Percentiles rank a stretch among this genome's conserved stretches.
These are phyloP conservation scores for Gambusia holbrooki DNA, from an alignment of 2,113 vertebrate genomes.

Conservation along the genomic window DNA sequence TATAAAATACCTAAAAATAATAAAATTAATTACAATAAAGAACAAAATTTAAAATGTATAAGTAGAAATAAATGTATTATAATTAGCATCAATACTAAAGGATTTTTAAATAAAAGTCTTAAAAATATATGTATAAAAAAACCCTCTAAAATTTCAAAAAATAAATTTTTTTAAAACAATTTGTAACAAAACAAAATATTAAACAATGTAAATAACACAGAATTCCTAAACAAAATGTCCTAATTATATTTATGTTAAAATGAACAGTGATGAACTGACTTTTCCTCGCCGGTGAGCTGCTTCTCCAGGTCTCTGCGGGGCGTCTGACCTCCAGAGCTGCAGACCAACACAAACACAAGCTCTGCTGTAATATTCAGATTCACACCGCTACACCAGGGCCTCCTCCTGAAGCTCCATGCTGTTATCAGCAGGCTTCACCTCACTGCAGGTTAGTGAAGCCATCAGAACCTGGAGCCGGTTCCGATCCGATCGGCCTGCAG, in stretches of 20 bases:
- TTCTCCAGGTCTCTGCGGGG: constrained; percentile 97
- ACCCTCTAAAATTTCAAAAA: no score
- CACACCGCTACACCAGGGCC: neutral
- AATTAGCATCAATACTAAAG: no score
- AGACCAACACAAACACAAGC: constrained; percentile 27
- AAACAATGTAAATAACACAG: fast-evolving
- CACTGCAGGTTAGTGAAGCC: constrained; percentile 40
- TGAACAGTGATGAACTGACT: constrained; percentile 78
- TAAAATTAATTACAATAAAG: no score
- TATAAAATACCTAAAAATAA: no score
- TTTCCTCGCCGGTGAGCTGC: constrained; percentile 96
- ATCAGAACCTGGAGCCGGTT: neutral
- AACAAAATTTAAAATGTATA: no score
- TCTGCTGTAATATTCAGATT: no score
- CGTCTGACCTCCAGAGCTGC: constrained; percentile 94
- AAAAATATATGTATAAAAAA: no score
- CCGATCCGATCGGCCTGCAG: neutral
- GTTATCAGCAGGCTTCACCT: constrained; percentile 30
- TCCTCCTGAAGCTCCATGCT: constrained; percentile 34
- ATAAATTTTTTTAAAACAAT: no score
- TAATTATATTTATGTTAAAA: no score
- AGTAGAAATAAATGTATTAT: no score
- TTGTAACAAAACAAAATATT: neutral
- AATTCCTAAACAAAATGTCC: no score
- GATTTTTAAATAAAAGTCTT: no score